phyloP scores from a whole-genome alignment of 2,888 invertebrate genomes.

The Xiphydria camelus region DNA sequence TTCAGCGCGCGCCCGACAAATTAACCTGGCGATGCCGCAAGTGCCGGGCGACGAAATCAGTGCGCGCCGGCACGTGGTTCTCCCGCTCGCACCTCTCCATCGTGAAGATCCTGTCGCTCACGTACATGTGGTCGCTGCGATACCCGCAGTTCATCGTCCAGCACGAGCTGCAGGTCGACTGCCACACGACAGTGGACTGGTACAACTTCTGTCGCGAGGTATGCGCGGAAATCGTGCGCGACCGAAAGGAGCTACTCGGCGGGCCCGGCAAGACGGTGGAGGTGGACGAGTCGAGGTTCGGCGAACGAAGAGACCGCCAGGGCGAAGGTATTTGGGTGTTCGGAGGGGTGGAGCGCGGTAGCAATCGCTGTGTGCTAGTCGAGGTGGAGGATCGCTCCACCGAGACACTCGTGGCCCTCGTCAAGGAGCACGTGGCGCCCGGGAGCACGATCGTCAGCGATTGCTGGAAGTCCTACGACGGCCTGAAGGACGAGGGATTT shows the following conservation, averaged over 20 bases:
- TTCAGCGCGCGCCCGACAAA: too few relatives aligned
- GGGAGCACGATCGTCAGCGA: constrained; percentile 15
- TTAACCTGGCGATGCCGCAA: constrained; percentile 12
- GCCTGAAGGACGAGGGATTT: background rate
- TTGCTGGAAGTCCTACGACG: constrained; percentile 13
- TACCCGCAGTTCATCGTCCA: background rate
- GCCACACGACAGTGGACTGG: constrained; percentile 13
- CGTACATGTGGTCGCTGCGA: background rate
- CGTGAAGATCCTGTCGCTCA: background rate
- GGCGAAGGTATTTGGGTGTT: constrained; percentile 18
- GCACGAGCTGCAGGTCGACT: background rate
- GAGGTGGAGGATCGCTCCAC: constrained; percentile 5
- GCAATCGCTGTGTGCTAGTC: constrained; percentile 12
- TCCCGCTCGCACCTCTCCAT: background rate
- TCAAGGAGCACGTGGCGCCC: constrained; percentile 7
- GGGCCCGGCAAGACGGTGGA: constrained; percentile 24
- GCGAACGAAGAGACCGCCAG: constrained; percentile 18
- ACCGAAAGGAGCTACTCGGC: constrained; percentile 15
- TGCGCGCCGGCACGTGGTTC: background rate
- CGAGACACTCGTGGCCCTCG: constrained; percentile 4
- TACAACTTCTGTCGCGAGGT: constrained; percentile 11
- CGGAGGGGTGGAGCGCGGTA: constrained; percentile 14
- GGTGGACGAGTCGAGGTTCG: constrained; percentile 23
- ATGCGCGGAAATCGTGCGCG: constrained; percentile 2
- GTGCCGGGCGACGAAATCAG: background rate